phyloP scores from a whole-genome alignment of 2,797 vertebrate genomes.

The Gymnocypris eckloni region DNA sequence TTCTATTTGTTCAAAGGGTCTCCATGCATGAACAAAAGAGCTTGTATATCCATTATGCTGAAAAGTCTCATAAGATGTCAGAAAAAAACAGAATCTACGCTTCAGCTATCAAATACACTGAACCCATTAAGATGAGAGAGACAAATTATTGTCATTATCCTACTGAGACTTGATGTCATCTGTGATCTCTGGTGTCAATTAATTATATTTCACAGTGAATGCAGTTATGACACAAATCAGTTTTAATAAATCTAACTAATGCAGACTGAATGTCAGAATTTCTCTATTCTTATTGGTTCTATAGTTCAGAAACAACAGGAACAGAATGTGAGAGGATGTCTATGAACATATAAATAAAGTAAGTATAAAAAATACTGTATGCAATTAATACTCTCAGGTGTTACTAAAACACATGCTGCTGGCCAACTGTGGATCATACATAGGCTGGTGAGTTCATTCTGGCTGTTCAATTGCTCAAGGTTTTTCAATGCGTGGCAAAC shows the following conservation, averaged over 20 bases:
- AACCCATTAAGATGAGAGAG: background rate
- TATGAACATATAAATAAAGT: background rate
- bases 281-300: background rate
- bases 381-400: background rate
- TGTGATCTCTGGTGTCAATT: slow-evolving; percentile 11
- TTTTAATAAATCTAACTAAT: background rate
- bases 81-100: background rate
- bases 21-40: background rate
- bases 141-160: background rate
- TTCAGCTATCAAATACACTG: slow-evolving; percentile 1
- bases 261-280: background rate
- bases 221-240: slow-evolving; percentile 3
- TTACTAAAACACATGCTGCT: background rate
- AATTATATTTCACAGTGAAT: slow-evolving; percentile 14
- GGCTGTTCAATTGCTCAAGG: background rate
- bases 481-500: background rate
- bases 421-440: background rate
- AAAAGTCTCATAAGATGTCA: slow-evolving; percentile 13
- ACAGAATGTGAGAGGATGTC: background rate
- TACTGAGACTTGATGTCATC: slow-evolving; percentile 1
- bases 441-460: background rate
- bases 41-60: background rate
- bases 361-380: background rate
- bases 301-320: background rate
- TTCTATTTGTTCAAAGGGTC: background rate